Base-by-base conservation (phyloP, 2,888 invertebrate species). In the Acanthosoma haemorrhoidale region DNA sequence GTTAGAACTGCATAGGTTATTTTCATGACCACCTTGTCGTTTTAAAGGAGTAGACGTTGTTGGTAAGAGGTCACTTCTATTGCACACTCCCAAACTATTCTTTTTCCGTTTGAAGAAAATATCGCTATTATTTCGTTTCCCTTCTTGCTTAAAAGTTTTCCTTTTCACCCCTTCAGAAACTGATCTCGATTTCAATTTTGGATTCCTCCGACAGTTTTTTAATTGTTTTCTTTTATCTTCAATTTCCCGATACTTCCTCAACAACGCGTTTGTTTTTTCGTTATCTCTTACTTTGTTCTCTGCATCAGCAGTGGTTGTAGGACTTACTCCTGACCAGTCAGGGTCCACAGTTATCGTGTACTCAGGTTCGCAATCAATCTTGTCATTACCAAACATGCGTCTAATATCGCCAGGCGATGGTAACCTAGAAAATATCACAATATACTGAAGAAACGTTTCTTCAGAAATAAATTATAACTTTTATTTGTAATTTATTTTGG, bases 361-460 rank as follows among this genome's bases (percentile, higher is more conserved):
- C 51, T 71, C 71, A n/a, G 71, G 71, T n/a, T 60, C 39, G 6
- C 43, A 41, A 13, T 57, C 39, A 4, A 69, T 67, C 61, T 43
- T 58, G 15, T 41, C 38, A 31, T 38, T 69, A 9, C 69, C 66
- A 18, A 69, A 71, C 71, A 71, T 71, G 3, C 51, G 16, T 8
- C 71, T 64, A 9, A 71, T 38, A 16, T 66, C 66, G 13, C 71
- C 71, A 11, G 71, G 69, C 1, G 69, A 69, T 9, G 69, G 71
- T 32, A 67, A 15, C 31, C 71, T 71, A 58, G 57, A 71, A 69
- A 57, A 59, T 41, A 61, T 60, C 13, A 36, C 9, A 59, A 38
- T 36, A 38, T 1, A n/a, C n/a, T n/a, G n/a, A n/a, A n/a, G n/a
- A n/a, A n/a, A n/a, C n/a, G n/a, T n/a, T n/a, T n/a, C n/a, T n/a